Conservation (phyloP, 2,888 invertebrate species). For the Thera britannica region DNA sequence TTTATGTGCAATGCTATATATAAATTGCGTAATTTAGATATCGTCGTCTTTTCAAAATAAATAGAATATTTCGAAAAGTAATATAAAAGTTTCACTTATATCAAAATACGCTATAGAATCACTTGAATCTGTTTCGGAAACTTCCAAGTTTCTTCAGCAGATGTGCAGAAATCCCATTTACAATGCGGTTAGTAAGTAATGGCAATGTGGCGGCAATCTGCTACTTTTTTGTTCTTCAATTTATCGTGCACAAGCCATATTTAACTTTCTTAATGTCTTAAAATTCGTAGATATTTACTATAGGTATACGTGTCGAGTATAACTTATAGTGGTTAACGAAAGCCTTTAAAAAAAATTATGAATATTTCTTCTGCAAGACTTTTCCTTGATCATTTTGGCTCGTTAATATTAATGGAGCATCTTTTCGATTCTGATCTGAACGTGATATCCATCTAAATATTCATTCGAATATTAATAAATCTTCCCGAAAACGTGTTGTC, state of each 20-base stretch:
- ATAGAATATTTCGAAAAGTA: conserved; percentile 9
- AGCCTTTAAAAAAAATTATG: not conserved
- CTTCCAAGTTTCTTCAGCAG: conserved; percentile 52
- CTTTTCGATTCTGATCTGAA: conserved; percentile 58
- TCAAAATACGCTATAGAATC: conserved; percentile 32
- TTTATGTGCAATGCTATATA: no score
- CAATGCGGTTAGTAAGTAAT: conserved; percentile 47
- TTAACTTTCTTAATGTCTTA: conserved; percentile 8
- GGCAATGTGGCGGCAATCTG: conserved; percentile 50
- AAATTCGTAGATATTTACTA: not conserved
- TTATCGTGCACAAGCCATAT: conserved; percentile 25
- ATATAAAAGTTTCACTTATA: conserved; percentile 32
- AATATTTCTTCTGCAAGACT: not conserved
- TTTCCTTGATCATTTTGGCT: conserved; percentile 52
- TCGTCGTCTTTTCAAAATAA: not conserved
- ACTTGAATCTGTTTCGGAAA: conserved; percentile 45
- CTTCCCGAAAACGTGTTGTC: conserved; percentile 34
- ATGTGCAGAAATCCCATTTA: conserved; percentile 48
- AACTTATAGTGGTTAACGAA: not conserved
- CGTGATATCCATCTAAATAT: conserved; percentile 55
- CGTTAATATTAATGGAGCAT: conserved; percentile 56
- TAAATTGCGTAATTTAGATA: not conserved
- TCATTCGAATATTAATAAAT: conserved; percentile 12
- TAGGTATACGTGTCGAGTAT: not conserved
- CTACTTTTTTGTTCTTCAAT: conserved; percentile 33